These are phyloP conservation scores for Porites australiensis DNA, from an alignment of 64 coral and sea anemone genomes.

Conservation along the genomic window DNA sequence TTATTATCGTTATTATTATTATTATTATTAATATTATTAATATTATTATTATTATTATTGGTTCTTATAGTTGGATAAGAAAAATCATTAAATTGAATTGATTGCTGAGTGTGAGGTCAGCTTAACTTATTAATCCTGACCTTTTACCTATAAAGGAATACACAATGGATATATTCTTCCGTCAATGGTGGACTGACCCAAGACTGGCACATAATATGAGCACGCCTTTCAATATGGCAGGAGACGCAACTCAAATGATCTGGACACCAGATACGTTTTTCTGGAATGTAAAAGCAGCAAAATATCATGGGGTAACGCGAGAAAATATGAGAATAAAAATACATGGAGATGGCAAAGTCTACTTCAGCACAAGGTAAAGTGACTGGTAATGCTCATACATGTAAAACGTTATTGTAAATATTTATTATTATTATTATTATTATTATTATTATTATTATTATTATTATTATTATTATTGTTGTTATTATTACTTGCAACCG, in stretches of 20 bases:
- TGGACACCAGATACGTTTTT: constrained; percentile 96
- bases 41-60: too few species aligned
- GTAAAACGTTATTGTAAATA: too few species aligned
- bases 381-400: too few species aligned
- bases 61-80: too few species aligned
- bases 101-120: too few species aligned
- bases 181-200: constrained; percentile 94
- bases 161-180: constrained; percentile 88
- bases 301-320: constrained; percentile 87
- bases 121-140: neutral
- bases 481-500: too few species aligned
- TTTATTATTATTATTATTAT: too few species aligned
- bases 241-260: constrained; percentile 81
- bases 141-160: constrained; percentile 62
- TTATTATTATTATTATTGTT: too few species aligned
- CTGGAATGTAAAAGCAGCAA: constrained; percentile 89
- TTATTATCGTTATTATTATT: too few species aligned
- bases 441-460: too few species aligned
- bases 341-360: constrained; percentile 83
- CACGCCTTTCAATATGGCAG: constrained; percentile 88
- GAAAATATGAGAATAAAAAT: constrained; percentile 95
- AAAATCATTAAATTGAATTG: too few species aligned
- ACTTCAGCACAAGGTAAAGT: constrained; percentile 88
- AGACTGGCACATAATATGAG: constrained; percentile 81
- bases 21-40: too few species aligned